Evolutionary conservation across 2,888 invertebrate genomes (phyloP).

Genomic region (Marronus borbonicus): DNA sequence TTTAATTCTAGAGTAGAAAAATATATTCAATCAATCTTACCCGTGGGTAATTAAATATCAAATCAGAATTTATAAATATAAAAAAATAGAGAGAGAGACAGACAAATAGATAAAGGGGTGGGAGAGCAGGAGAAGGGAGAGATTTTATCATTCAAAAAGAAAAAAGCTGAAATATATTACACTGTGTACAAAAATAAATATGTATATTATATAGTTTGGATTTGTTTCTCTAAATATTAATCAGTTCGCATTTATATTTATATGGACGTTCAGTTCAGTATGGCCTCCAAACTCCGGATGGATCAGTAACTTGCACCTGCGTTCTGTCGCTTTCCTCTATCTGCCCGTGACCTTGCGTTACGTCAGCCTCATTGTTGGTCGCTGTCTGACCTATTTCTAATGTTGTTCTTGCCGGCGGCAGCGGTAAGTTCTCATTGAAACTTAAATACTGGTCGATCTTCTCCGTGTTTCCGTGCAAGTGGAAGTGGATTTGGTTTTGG

Average conservation of each 20-base stretch:
- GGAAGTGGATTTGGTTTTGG: conserved; percentile 89
- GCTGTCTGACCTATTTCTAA: conserved; percentile 57
- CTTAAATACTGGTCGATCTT: conserved; percentile 79
- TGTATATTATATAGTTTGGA: conserved; percentile 28
- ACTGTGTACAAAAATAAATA: conserved; percentile 46
- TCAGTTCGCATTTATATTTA: conserved; percentile 25
- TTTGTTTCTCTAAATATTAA: conserved; percentile 44
- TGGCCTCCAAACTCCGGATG: conserved; percentile 82
- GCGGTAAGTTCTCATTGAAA: conserved; percentile 66
- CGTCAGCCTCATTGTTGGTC: conserved; percentile 66
- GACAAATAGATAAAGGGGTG: neutral
- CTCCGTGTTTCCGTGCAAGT: conserved; percentile 79
- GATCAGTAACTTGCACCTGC: conserved; percentile 68
- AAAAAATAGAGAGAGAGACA: conserved; percentile 16
- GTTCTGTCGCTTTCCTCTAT: conserved; percentile 57
- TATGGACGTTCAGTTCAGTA: conserved; percentile 72
- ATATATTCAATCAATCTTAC: conserved; percentile 28
- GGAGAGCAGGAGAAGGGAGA: no score
- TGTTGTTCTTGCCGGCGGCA: conserved; percentile 44
- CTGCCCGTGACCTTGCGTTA: conserved; percentile 53
- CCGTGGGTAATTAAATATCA: conserved; percentile 17
- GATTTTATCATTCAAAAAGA: neutral
- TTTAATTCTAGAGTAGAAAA: conserved; percentile 38
- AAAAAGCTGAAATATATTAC: conserved; percentile 39
- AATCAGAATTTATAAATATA: conserved; percentile 29